A percentile compares a stretch with the other conserved stretches of the same genome.
Evolutionary conservation across 1,140 invertebrate genomes (phyloP).

Genomic region (Copidosoma floridanum): DNA sequence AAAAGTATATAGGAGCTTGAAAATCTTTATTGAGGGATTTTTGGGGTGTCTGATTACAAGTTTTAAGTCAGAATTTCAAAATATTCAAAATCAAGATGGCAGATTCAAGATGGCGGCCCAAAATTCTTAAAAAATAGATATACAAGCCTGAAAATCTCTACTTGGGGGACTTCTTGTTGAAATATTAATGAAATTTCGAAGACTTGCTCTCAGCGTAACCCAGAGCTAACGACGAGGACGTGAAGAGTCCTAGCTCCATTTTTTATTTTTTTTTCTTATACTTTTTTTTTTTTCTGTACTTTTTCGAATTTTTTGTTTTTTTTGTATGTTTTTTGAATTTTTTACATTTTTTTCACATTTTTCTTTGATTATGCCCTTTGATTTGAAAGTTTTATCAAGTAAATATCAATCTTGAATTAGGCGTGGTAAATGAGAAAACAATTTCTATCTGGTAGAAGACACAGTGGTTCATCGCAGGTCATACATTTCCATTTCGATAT

Average conservation of each 20-base stretch:
- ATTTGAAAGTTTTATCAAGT: neutral
- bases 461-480: too few species aligned
- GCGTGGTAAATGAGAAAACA: conserved; percentile 6
- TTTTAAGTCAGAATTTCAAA: neutral
- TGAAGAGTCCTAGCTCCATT: neutral
- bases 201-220: neutral
- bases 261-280: neutral
- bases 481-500: conserved; percentile 5
- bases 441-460: conserved; percentile 1
- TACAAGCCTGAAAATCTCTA: too few species aligned
- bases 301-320: neutral
- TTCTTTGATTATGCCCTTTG: neutral
- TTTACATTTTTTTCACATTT: neutral
- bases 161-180: neutral
- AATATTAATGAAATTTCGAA: neutral
- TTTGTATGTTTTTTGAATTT: too few species aligned
- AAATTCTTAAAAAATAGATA: neutral
- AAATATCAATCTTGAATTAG: neutral
- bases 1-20: neutral
- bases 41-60: too few species aligned
- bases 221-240: neutral
- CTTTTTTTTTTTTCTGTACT: neutral
- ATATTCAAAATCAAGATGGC: neutral
- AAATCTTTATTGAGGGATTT: neutral
- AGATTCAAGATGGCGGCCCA: neutral